Evolutionary conservation across 2,797 vertebrate species (phyloP), one percentile per base, ranked within the genome.

Genomic region (Carduelis carduelis): DNA sequence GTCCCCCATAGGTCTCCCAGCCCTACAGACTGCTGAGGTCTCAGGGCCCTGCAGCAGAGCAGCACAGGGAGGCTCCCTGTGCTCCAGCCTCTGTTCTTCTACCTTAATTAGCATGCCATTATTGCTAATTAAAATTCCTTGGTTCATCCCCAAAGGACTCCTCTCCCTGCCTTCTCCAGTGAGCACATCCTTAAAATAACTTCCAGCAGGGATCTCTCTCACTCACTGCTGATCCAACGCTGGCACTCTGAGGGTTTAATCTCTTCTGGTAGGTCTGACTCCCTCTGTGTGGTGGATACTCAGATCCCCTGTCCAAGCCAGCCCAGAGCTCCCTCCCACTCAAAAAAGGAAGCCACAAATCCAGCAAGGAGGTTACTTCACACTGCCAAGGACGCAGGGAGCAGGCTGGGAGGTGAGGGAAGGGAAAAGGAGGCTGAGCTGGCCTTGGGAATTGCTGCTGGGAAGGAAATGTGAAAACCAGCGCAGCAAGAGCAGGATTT

Each of bases 71-170:
- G 4, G 6, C 34, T 65, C 46, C 1, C 0, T 24, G 12, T 3
- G 63, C 80, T 86, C 64, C 76, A 61, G 80, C 27, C 46, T 61
- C 9, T 10, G 1, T 68, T 60, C 55, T 68, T 82, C 84, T 55
- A 13, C 76, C 64, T 89, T 83, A 28, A 46, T 83, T 86, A 53
- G 39, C 2, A 1, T 37, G 52, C 41, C 34, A 56, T 63, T 77
- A 56, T 8, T 66, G 65, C 50, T 86, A 72, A 81, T 90, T 93
- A 86, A 80, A 91, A 74, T 53, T 78, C 61, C 32, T 64, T 26
- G 37, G 53, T 80, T 90, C 59, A 14, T 46, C 78, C 83, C 44
- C 81, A 91, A 59, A 96, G 66, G 59, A 93, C 39, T 63, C 44
- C 52, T 74, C 63, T 89, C 63, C 78, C 64, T 82, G 53, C 69